Evolutionary conservation across 2,888 invertebrate species (phyloP).

Genomic region (Hypsopygia costalis): DNA sequence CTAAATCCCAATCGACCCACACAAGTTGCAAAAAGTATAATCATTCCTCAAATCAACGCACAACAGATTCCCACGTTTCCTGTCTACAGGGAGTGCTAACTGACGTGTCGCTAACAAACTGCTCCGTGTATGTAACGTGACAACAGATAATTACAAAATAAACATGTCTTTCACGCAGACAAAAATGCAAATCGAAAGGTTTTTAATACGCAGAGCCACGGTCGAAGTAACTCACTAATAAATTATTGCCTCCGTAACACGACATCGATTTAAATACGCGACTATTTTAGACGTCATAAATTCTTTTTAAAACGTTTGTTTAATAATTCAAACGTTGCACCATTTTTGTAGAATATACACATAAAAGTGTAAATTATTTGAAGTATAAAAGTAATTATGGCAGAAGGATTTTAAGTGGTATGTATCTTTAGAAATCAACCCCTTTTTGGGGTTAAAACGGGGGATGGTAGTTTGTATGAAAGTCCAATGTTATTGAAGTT

Average conservation of each 20-base stretch:
- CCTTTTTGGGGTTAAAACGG: too few species aligned
- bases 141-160: slow-evolving; percentile 34
- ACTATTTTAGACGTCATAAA: slow-evolving; percentile 9
- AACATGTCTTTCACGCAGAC: slow-evolving; percentile 36
- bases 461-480: too few species aligned
- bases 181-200: slow-evolving; percentile 52
- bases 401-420: too few species aligned
- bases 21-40: slow-evolving; percentile 31
- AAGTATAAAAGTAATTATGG: too few species aligned
- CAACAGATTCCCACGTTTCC: slow-evolving; percentile 14
- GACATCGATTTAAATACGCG: slow-evolving; percentile 40
- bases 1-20: slow-evolving; percentile 27
- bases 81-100: neutral
- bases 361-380: too few species aligned
- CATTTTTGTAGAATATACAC: slow-evolving; percentile 4
- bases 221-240: slow-evolving; percentile 35
- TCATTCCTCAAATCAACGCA: slow-evolving; percentile 17
- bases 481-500: too few species aligned
- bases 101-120: neutral
- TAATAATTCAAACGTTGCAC: slow-evolving; percentile 14
- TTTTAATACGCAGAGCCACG: slow-evolving; percentile 41
- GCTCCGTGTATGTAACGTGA: slow-evolving; percentile 12
- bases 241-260: slow-evolving; percentile 47
- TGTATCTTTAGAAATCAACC: too few species aligned
- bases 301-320: slow-evolving; percentile 10